These are phyloP conservation scores for Baronia brevicornis DNA, from an alignment of 2,888 invertebrate species.

Conservation along the genomic window DNA sequence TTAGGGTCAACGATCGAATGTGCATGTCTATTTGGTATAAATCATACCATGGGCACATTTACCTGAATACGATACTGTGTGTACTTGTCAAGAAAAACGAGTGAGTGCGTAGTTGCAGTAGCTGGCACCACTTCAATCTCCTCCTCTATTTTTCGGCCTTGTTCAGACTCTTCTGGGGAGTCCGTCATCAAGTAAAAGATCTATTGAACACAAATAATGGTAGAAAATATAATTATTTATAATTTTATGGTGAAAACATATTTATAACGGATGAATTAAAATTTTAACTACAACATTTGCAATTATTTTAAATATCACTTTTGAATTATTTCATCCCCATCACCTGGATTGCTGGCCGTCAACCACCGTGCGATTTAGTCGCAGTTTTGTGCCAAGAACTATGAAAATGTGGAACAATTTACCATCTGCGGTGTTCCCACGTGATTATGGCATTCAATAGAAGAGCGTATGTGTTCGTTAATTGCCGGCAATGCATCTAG, in stretches of 20 bases:
- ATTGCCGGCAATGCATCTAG: too few species aligned
- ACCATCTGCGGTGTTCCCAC: too few species aligned
- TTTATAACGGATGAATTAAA: neutral
- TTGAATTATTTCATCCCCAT: too few species aligned
- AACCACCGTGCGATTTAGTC: too few species aligned
- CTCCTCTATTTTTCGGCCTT: constrained; percentile 85
- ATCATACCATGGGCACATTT: constrained; percentile 5
- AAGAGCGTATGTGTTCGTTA: too few species aligned
- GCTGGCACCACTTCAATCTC: constrained; percentile 95
- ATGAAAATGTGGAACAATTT: too few species aligned
- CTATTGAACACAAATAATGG: constrained; percentile 47
- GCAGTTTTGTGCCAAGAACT: too few species aligned
- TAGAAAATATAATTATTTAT: neutral
- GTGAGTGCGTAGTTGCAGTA: constrained; percentile 85
- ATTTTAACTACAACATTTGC: too few species aligned
- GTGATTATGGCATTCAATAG: too few species aligned
- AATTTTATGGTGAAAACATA: neutral
- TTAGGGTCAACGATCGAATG: too few species aligned
- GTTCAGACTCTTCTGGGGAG: constrained; percentile 85
- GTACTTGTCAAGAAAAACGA: constrained; percentile 93
- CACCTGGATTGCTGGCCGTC: too few species aligned
- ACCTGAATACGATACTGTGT: constrained; percentile 91
- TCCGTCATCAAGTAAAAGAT: constrained; percentile 91
- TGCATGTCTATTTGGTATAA: neutral
- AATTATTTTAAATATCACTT: too few species aligned